These are phyloP conservation scores for Halcyon senegalensis DNA, from an alignment of 2,113 vertebrate species.

Conservation along the genomic window DNA sequence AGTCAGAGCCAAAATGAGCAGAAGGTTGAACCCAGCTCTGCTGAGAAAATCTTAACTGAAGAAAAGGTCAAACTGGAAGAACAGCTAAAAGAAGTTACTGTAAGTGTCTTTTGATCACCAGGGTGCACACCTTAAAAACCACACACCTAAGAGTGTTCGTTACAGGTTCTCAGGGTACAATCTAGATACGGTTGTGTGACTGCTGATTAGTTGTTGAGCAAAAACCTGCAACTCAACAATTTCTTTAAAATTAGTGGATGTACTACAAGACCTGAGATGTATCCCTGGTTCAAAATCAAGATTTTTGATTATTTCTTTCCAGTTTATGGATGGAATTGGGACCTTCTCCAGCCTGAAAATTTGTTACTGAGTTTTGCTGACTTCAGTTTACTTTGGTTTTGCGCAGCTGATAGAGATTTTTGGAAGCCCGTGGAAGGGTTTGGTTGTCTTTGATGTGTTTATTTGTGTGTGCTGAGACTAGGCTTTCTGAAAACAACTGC, in stretches of 20 bases:
- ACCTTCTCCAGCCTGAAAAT: not conserved
- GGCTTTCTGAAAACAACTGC: not conserved
- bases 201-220: not conserved
- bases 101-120: conserved; percentile 59
- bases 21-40: conserved; percentile 74
- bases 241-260: not conserved
- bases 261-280: not conserved
- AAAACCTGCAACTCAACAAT: not conserved
- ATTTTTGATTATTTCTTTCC: not conserved
- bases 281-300: not conserved
- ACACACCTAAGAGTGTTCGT: accelerated
- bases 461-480: not conserved
- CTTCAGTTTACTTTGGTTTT: not conserved
- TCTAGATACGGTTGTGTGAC: not conserved
- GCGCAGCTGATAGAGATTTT: not conserved
- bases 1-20: conserved; percentile 67
- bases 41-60: conserved; percentile 79
- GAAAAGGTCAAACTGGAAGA: conserved; percentile 91
- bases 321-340: not conserved
- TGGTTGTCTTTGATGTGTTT: not conserved
- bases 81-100: conserved; percentile 88
- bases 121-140: not conserved
- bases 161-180: accelerated
- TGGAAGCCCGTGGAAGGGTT: not conserved
- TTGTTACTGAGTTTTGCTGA: not conserved